phyloP scores from a whole-genome alignment of 2,888 invertebrate genomes.

The Plagiodera versicolora region DNA sequence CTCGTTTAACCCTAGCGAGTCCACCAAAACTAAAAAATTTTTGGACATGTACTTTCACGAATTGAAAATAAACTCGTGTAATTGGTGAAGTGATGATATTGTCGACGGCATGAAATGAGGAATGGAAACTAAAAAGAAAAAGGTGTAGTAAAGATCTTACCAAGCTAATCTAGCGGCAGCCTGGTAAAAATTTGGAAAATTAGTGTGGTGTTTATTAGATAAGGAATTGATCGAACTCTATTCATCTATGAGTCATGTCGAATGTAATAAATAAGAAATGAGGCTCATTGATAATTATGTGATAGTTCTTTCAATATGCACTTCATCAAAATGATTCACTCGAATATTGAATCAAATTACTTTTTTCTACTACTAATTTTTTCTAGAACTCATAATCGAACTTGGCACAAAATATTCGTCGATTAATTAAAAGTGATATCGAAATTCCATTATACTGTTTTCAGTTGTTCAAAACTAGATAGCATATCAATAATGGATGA shows the following conservation, averaged over 20 bases:
- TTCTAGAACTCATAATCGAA: too few species aligned
- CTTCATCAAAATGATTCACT: neutral
- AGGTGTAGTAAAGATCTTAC: slow-evolving; percentile 51
- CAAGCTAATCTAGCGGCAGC: slow-evolving; percentile 57
- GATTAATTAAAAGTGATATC: too few species aligned
- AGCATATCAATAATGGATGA: too few species aligned
- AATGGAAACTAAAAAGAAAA: slow-evolving; percentile 29
- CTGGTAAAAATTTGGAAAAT: slow-evolving; percentile 52
- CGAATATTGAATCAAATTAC: too few species aligned
- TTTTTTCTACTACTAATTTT: too few species aligned
- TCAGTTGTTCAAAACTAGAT: too few species aligned
- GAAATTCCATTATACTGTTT: too few species aligned
- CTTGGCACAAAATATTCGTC: too few species aligned
- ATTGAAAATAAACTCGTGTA: neutral
- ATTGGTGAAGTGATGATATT: too few species aligned
- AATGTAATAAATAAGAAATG: neutral
- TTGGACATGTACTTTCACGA: too few species aligned
- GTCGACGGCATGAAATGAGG: slow-evolving; percentile 25
- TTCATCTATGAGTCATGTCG: neutral
- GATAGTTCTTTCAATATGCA: neutral
- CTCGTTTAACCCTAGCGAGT: too few species aligned
- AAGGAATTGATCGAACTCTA: slow-evolving; percentile 8
- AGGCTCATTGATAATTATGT: neutral
- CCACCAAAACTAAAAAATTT: too few species aligned
- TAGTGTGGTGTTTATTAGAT: slow-evolving; percentile 44